Evolutionary conservation across 2,888 invertebrate genomes (phyloP).

Genomic region (Drosophila greeni): DNA sequence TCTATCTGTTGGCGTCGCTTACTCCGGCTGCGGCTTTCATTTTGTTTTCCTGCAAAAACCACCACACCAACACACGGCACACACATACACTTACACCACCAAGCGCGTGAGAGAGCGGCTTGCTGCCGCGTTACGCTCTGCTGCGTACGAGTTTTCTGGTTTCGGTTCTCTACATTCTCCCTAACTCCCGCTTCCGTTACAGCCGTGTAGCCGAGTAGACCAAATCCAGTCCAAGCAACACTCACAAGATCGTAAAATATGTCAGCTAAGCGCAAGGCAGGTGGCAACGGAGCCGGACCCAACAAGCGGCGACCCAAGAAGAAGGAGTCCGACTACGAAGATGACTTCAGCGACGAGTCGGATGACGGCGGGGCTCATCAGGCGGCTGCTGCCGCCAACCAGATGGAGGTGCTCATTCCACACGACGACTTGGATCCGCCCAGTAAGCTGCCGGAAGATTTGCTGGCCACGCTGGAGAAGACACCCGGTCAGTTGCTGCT

Average conservation of each 20-base stretch:
- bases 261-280: conserved; percentile 79
- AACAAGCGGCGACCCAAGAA: conserved; percentile 78
- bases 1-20: conserved; percentile 51
- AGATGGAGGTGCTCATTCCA: conserved; percentile 78
- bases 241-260: conserved; percentile 54
- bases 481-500: conserved; percentile 87
- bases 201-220: conserved; percentile 47
- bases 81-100: conserved; percentile 17
- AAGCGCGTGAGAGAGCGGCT: conserved; percentile 32
- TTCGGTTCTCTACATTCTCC: conserved; percentile 44
- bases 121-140: conserved; percentile 49
- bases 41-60: conserved; percentile 69
- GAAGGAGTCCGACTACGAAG: conserved; percentile 78
- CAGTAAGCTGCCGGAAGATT: conserved; percentile 84
- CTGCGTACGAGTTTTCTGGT: conserved; percentile 53
- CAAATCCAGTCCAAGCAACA: conserved; percentile 18
- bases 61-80: conserved; percentile 59
- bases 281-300: conserved; percentile 75
- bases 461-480: conserved; percentile 83
- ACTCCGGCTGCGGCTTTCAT: conserved; percentile 68
- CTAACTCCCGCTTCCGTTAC: conserved; percentile 45
- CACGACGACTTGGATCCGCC: conserved; percentile 81
- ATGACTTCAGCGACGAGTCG: conserved; percentile 77
- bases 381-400: conserved; percentile 54
- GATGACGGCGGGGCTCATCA: conserved; percentile 65